Base-by-base conservation (phyloP, 2,888 invertebrate genomes). In the Apodemia zela region DNA sequence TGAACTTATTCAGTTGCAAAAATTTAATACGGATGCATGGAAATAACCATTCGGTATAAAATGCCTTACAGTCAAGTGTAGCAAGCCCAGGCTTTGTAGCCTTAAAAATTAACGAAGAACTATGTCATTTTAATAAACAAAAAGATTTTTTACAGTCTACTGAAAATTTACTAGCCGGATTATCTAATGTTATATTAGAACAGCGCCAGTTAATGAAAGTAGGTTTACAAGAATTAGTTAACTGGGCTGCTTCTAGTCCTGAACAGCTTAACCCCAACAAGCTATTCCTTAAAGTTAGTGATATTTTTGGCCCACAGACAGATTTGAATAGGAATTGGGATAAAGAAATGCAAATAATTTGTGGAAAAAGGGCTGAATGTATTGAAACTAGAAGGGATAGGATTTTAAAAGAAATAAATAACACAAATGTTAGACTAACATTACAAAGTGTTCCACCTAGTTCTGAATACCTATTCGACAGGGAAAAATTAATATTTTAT, bases 301-400 rank as follows among this genome's bases (percentile, higher is more conserved):
- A 17, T 13, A 29, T 33, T 13, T 61, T 63, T 60, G 62, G 63
- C 2, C 59, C 42, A n/a, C n/a, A 15, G 4, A 61, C 65, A 3
- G 11, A n/a, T 5, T 29, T 25, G 6, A 18, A 60, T 29, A 65
- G 49, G 60, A 18, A n/a, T 17, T 49, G 33, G 6, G 65, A 65
- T n/a, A 13, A 35, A 21, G 35, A 42, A 0, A 45, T 65, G 47
- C 63, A 65, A 17, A 57, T 65, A 10, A 29, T 65, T 10, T 65
- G 63, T 61, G 65, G 63, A 0, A 61, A 61, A 61, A 29, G 65
- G 18, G 47, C 60, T 3, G 63, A 65, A 51, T 63, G 63, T 17
- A 60, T 65, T 11, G 65, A 65, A 38, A 45, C 60, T 11, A 59
- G 60, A 45, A 35, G 64, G 13, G 13, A 59, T 45, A n/a, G 59